Conservation (phyloP, 2,888 invertebrate genomes). For the Plebejus anna region DNA sequence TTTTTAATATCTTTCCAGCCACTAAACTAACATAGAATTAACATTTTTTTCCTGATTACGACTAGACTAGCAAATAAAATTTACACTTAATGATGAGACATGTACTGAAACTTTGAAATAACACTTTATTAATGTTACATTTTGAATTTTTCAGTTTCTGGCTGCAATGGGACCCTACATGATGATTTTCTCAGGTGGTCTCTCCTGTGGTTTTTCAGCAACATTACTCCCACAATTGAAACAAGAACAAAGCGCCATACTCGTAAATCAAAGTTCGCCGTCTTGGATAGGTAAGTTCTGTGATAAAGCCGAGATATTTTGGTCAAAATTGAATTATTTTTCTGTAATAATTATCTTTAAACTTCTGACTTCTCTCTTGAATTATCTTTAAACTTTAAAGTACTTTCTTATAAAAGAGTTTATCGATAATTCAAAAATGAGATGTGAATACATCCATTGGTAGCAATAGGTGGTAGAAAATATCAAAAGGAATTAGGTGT, state of each 20-base stretch:
- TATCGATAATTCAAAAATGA: background rate
- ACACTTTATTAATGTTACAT: background rate
- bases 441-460: no score
- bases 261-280: background rate
- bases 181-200: conserved; percentile 22
- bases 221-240: conserved; percentile 25
- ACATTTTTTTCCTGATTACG: no score
- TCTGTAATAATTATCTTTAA: no score
- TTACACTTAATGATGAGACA: no score
- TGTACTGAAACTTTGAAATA: no score
- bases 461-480: no score
- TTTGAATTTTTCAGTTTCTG: background rate
- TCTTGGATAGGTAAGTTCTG: conserved; percentile 19
- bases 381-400: no score
- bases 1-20: no score
- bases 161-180: conserved; percentile 13
- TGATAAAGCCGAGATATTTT: background rate
- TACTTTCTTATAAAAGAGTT: background rate
- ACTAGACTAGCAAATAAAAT: no score
- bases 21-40: no score
- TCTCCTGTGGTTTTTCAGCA: conserved; percentile 14
- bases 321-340: background rate
- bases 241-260: conserved; percentile 1
- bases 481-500: no score
- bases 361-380: no score